Base-by-base conservation (phyloP, 2,888 invertebrate species). In the Caenorhabditis wallacei region DNA sequence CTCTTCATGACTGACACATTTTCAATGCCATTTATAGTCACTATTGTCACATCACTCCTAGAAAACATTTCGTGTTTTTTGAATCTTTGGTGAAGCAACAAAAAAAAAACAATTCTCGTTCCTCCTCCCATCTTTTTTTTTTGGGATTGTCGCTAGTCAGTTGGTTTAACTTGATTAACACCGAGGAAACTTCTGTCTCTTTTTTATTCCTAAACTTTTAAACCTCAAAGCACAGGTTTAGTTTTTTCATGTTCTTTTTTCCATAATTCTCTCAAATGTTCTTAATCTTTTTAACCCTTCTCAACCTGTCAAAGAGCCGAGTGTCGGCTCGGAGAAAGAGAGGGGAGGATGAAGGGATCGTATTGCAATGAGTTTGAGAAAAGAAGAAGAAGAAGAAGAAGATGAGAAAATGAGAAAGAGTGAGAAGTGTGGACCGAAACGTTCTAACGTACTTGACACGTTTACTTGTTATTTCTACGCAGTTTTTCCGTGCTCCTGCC, bases 341-440 rank as follows among this genome's bases (percentile, higher is more conserved):
- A 64, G n/a, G 48, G 5, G 53, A 35, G 66, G 66, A 53, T 51
- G 46, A 56, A 68, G 46, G 40, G 75, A 82, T 82, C 82, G 82
- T 82, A 82, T 82, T 82, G 82, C 82, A 76, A 76, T 68, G 57
- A 72, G 75, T 75, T n/a, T 66, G 71, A 70, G 71, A 68, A 76
- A 66, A 66, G 64, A 71, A 43, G 51, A 70, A 70, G 64, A 71
- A 43, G 51, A 70, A 70, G 66, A 71, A 81, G 51, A 30, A 30
- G 30, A 81, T 76, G 81, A 66, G 81, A 81, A 76, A 76, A 76
- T 66, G 71, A 71, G 76, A 64, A 75, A 57, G 16, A 13, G 40
- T 48, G 35, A 66, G 66, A 66, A 66, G 66, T 66, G 66, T 37
- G 66, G 53, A 40, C 37, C 66, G 74, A 82, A 76, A 82, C 82